Evolutionary conservation across 1,140 invertebrate species (phyloP), one percentile per base, ranked within the genome.

Genomic region (Brachionus asplanchnoidis): DNA sequence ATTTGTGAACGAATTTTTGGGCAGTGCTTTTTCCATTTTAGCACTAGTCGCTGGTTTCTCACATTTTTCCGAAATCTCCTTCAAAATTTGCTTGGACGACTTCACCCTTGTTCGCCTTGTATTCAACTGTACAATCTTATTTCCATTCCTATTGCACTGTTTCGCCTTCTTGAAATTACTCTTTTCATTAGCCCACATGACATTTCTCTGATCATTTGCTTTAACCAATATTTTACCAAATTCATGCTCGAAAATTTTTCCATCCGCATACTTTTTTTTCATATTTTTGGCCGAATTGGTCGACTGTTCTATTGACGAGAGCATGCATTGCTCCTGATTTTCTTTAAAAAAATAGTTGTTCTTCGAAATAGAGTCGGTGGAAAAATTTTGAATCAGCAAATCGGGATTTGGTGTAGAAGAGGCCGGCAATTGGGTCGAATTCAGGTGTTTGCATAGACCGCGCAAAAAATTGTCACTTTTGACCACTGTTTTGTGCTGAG

Each of bases 361-460:
- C 26, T 40, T 68, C 1, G 26, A 32, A 32, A 68, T n/a, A 14
- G 66, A 68, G 26, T 73, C 68, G 20, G 53, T 9, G 53, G 68
- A 73, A 73, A 73, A 73, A 42, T 73, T 73, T 11, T 73, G 68
- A 42, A 73, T 40, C n/a, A 73, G 3, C 17, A 73, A 40, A 8
- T 73, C 68, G 36, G 68, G 68, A 73, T 73, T 73, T 8, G 68
- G 68, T 23, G 68, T 73, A 7, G 68, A 73, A n/a, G 68, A 73
- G 8, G 68, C 32, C 2, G 36, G 68, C 68, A 42, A 73, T 17
- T 73, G 36, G 9, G 68, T 7, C 36, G 68, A 44, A 17, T 32
- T 68, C 11, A 60, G 23, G 20, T 32, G 66, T 68, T 68, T 68
- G 32, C 66, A 68, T 36, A 68, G n/a, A 32, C 66, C 66, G 26